Percentiles rank a stretch among this genome's conserved stretches.
Evolutionary conservation across 2,888 invertebrate genomes (phyloP).

Genomic region (Idaea dimidiata): DNA sequence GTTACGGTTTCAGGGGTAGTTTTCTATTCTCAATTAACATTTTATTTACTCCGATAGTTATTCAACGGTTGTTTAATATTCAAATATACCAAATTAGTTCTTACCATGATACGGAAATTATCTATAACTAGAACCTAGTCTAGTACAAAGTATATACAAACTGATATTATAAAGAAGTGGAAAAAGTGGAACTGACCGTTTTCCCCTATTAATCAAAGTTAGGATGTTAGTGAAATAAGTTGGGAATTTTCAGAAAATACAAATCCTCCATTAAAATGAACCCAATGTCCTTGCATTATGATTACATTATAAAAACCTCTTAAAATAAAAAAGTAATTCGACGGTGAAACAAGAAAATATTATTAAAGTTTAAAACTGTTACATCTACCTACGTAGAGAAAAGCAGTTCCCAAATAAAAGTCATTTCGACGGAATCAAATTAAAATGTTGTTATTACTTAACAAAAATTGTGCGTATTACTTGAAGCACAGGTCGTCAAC

Average conservation of each 20-base stretch:
- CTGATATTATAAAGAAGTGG: neutral
- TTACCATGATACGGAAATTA: neutral
- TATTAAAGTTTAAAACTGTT: neutral
- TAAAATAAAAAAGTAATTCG: neutral
- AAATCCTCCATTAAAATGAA: neutral
- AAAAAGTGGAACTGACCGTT: too few relatives aligned
- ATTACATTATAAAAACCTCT: neutral
- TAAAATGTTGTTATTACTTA: conserved; percentile 29
- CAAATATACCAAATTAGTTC: neutral
- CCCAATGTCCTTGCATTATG: neutral
- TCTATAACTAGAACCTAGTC: neutral
- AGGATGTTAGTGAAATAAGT: too few relatives aligned
- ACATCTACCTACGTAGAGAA: conserved; percentile 12
- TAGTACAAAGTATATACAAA: neutral
- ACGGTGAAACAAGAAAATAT: conserved; percentile 13
- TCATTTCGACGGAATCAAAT: conserved; percentile 35
- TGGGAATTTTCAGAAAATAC: too few relatives aligned
- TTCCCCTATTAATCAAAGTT: too few relatives aligned
- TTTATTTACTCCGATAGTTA: neutral
- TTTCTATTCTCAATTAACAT: neutral
- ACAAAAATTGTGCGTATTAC: conserved; percentile 38
- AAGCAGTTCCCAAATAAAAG: conserved; percentile 26
- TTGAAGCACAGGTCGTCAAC: conserved; percentile 41
- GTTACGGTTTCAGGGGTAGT: neutral
- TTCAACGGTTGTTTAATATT: neutral